Base-by-base conservation (phyloP, 2,797 vertebrate genomes). In the Sciurus carolinensis region DNA sequence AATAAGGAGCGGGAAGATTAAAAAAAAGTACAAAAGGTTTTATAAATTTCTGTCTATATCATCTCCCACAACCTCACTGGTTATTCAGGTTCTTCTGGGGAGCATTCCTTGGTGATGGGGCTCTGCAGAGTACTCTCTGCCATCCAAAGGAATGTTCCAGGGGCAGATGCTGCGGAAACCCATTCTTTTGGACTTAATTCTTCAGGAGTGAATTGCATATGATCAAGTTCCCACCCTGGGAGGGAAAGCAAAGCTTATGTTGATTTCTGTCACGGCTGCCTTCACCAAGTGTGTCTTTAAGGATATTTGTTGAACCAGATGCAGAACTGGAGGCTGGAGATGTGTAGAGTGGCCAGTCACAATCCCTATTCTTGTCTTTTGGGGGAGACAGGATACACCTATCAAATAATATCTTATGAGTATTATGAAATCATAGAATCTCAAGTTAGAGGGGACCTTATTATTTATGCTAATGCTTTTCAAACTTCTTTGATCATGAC, bases 401-500 rank as follows among this genome's bases (percentile, higher is more conserved):
- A 44, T 71, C 3, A 22, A 75, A 66, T 86, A 42, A 62, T 22
- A 93, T 15, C 28, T 67, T 44, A 44, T 30, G 50, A 76, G 36
- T 26, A 28, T 42, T 44, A 59, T 52, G n/a, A 24, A 75, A 87
- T 92, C 69, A 10, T n/a, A 69, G 75, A 50, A 15, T 80, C 39
- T 91, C 64, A 84, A 14, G 4, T 13, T 52, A 88, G 44, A 66
- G 36, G 59, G 28, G 24, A 84, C 14, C 18, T 87, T 84, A 67
- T 81, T 3, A 26, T 50, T 95, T 81, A 69, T 76, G 72, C 24
- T 10, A 81, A 59, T 20, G 66, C 5, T 82, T 88, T 28, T 3
- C 52, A 81, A 85, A 71, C 54, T 72, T 91, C 44, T 91, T 93
- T 90, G 64, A 87, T 83, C 69, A n/a, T 24, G 44, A 59, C 17